A percentile compares a stretch with the other conserved stretches of the same genome.
Evolutionary conservation across 2,113 vertebrate species (phyloP).

Genomic region (Sprattus sprattus): DNA sequence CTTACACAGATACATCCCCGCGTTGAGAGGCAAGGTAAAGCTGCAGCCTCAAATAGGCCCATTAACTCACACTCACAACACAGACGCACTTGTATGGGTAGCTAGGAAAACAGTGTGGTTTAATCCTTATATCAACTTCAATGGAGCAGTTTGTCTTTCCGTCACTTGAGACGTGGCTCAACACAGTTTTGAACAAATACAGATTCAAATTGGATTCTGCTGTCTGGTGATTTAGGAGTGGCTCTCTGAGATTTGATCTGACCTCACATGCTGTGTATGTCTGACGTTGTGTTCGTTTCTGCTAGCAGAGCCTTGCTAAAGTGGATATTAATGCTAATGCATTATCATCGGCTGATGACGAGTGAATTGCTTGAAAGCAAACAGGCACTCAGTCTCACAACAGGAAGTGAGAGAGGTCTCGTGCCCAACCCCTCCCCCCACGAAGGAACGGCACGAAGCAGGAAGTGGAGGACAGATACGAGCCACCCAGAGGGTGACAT

Average conservation of each 20-base stretch:
- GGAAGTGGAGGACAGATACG: constrained; percentile 27
- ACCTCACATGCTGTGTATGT: background rate
- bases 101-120: background rate
- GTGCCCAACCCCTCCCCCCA: background rate
- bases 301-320: background rate
- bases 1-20: constrained; percentile 9
- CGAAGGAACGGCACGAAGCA: constrained; percentile 8
- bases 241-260: background rate
- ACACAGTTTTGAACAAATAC: background rate
- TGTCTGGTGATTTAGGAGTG: background rate
- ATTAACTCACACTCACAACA: constrained; percentile 23
- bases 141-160: background rate
- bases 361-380: constrained; percentile 16
- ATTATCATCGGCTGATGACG: background rate
- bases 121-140: background rate
- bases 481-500: constrained; percentile 42
- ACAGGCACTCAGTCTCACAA: background rate
- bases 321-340: background rate
- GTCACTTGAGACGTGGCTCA: background rate
- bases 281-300: background rate
- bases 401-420: background rate
- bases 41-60: constrained; percentile 28
- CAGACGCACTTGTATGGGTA: background rate
- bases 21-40: constrained; percentile 33
- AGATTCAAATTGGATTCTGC: background rate